phyloP scores from a whole-genome alignment of 1,140 invertebrate genomes.

The Pseudobourletiella spinata region DNA sequence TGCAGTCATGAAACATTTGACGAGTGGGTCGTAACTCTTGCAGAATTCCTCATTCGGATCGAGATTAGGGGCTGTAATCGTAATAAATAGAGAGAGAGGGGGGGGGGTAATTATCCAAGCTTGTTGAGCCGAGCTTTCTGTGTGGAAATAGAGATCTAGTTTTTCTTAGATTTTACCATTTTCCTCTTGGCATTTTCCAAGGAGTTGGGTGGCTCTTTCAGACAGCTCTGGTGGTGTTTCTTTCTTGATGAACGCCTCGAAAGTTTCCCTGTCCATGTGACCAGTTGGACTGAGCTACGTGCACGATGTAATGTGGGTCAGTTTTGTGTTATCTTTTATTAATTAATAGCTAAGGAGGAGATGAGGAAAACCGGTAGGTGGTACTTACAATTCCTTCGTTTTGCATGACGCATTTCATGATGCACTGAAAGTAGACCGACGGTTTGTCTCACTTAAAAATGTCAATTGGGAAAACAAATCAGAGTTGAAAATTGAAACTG shows the following conservation, averaged over 20 bases:
- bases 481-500: not conserved
- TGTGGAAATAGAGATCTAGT: not conserved
- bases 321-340: not conserved
- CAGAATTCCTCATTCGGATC: slow-evolving; percentile 13
- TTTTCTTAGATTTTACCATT: not conserved
- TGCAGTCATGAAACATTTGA: slow-evolving; percentile 11
- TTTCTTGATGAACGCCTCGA: not conserved
- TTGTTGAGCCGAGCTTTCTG: too few relatives aligned
- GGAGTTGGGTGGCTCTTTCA: not conserved
- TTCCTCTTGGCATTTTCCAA: not conserved
- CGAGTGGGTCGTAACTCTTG: slow-evolving; percentile 13
- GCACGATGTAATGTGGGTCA: too few relatives aligned
- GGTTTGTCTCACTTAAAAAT: not conserved
- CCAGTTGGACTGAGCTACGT: slow-evolving; percentile 1
- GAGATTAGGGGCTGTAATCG: not conserved
- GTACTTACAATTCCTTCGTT: slow-evolving; percentile 10
- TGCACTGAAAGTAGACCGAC: slow-evolving; percentile 5
- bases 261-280: not conserved
- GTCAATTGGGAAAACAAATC: not conserved
- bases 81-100: not conserved
- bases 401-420: slow-evolving; percentile 5
- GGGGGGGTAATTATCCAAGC: too few relatives aligned
- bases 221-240: not conserved
- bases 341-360: not conserved
- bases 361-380: not conserved